Base-by-base conservation (phyloP, 2,113 vertebrate genomes). In the Damaliscus lunatus region DNA sequence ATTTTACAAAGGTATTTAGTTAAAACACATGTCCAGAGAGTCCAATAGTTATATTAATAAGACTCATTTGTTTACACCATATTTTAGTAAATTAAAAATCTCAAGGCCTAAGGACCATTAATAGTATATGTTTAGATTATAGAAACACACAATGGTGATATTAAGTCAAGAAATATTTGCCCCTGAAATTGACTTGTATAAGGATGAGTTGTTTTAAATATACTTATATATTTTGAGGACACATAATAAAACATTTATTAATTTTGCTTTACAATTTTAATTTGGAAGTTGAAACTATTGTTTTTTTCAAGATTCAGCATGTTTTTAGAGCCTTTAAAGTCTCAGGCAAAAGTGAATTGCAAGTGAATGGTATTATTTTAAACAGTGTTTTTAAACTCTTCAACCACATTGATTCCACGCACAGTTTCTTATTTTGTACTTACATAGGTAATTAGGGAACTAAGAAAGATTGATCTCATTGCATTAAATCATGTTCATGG, bases 1-100 rank as follows among this genome's bases (percentile, higher is more conserved):
- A 50, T 92, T 8, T 64, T 91, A 86, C 1, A 96, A 71, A 82
- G 23, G 12, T 74, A 59, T 74, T 90, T 80, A 33, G 25, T 91
- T 97, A 74, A 91, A 87, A 78, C 67, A 67, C 1, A 71, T 62
- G 43, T 88, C n/a, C 78, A 86, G 15, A 52, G 2, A 50, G 36
- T 16, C 8, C 50, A 91, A 57, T 23, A 81, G 36, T 89, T 59
- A 46, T 43, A 50, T n/a, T 91, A 55, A n/a, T 21, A 88, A 90
- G 88, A 19, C 6, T 91, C n/a, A 93, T 46, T 78, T 78, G 29
- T 53, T 88, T 11, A 48, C 3, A 86, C 27, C 31, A 71, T 19
- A 82, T 89, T 96, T 96, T 82, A 97, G 25, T 86, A 50, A 82
- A 83, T 85, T 52, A 74, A 95, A 94, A 89, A 43, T 21, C 4